Conservation (phyloP, 2,888 invertebrate genomes). For the Parnassius mnemosyne region DNA sequence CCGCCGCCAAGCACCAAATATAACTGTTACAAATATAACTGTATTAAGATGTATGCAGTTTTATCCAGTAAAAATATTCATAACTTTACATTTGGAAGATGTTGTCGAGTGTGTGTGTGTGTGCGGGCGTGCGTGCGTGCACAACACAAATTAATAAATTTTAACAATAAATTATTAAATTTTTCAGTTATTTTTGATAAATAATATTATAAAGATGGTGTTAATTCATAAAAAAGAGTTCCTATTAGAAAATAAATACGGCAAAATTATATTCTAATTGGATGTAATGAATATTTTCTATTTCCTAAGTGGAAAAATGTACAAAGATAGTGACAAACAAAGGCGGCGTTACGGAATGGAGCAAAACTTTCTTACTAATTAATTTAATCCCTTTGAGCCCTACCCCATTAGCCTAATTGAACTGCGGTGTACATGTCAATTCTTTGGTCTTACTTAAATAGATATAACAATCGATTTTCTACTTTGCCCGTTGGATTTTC, state of each 20-base stretch:
- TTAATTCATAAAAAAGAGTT: not conserved
- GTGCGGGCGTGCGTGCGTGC: no score
- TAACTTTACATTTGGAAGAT: no score
- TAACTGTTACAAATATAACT: no score
- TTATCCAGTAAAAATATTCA: no score
- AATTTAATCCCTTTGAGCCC: conserved; percentile 79
- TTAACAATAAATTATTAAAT: no score
- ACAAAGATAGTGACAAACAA: conserved; percentile 62
- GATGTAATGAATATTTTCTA: conserved; percentile 13
- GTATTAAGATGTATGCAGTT: no score
- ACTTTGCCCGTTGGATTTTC: conserved; percentile 32
- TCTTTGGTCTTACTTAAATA: conserved; percentile 59
- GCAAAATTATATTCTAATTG: conserved; percentile 4
- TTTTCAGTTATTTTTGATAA: no score
- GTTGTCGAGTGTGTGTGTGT: no score
- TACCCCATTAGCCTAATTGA: conserved; percentile 79
- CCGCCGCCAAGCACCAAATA: no score
- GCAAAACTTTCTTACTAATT: conserved; percentile 79
- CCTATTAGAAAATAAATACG: conserved; percentile 1
- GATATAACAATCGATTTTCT: conserved; percentile 29
- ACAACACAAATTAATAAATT: no score
- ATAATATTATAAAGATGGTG: no score
- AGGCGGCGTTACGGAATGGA: conserved; percentile 66
- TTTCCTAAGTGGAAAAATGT: conserved; percentile 35
- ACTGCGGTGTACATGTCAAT: conserved; percentile 80